Base-by-base conservation (phyloP, 64 coral and sea anemone genomes). In the Actinia equina region DNA sequence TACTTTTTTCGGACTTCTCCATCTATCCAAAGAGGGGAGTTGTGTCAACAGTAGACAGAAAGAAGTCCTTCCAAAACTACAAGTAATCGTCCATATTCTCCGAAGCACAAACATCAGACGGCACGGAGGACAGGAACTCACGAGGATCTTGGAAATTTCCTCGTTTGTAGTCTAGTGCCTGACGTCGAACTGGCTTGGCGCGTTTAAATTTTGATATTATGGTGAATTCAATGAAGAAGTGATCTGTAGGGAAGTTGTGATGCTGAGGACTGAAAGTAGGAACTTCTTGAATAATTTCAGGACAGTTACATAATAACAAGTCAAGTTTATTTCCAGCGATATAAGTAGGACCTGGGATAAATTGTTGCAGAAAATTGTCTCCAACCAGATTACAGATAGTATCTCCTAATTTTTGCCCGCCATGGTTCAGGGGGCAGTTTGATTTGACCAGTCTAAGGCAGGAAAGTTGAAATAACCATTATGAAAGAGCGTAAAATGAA, bases 241-340 rank as follows among this genome's bases (percentile, higher is more conserved):
- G 79, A 59, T 87, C 85, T 20, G 90, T 81, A 17, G 85, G 83
- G 22, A 91, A 91, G 11, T 37, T 76, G 43, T 27, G 19, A 16
- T 91, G 46, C 11, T 3, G 16, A 5, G 83, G 90, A 59, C 43
- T 69, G 17, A 52, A 43, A 25, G 78, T 87, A 13, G 64, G 61
- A 62, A 84, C 90, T 19, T 44, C 49, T 51, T 83, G 57, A 53
- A 53, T 53, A 53, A 53, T 11, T 53, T 53, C 52, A 11, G 52
- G 52, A 53, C 4, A 53, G 52, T 92, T 92, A 65, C 78, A 59
- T 23, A 87, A 71, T 43, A 87, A 51, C 26, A 92, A 55, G 80
- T 87, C 61, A 22, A 87, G 51, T 71, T 87, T 92, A 77, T 87
- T 92, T 70, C 61, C 90, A 3, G 90, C 45, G 65, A 83, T 87